These are phyloP conservation scores for Ganaspis sp. DNA, from an alignment of 1,140 invertebrate species.

Conservation along the genomic window DNA sequence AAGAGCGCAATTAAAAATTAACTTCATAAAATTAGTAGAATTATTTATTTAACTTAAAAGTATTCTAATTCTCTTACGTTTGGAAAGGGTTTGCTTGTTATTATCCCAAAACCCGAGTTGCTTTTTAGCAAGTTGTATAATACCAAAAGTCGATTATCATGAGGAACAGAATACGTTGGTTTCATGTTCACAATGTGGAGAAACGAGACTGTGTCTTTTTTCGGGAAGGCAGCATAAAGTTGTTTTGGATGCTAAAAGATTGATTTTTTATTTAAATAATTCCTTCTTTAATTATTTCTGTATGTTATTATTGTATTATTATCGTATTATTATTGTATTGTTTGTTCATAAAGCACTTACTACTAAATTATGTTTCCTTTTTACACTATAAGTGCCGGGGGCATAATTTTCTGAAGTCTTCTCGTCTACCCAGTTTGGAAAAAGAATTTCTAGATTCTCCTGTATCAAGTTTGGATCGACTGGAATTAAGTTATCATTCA, in stretches of 20 bases:
- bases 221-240: conserved; percentile 73
- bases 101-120: conserved; percentile 76
- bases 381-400: conserved; percentile 83
- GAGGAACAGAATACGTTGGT: conserved; percentile 71
- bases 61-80: conserved; percentile 59
- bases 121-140: conserved; percentile 65
- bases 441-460: conserved; percentile 69
- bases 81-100: conserved; percentile 79
- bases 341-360: conserved; percentile 64
- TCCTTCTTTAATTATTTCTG: no score
- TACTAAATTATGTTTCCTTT: conserved; percentile 83
- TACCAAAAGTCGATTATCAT: conserved; percentile 63
- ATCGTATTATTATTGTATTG: no score
- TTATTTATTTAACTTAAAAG: no score
- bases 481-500: conserved; percentile 87
- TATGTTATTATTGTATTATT: no score
- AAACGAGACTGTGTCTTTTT: conserved; percentile 56
- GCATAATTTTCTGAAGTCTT: conserved; percentile 48
- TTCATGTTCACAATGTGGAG: conserved; percentile 81
- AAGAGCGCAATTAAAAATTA: no score
- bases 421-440: conserved; percentile 77
- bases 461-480: conserved; percentile 71
- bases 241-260: conserved; percentile 71
- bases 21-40: no score
- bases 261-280: background rate